Evolutionary conservation across 2,888 invertebrate species (phyloP), one percentile per base, ranked within the genome.

Genomic region (Lamellibrachia satsuma): DNA sequence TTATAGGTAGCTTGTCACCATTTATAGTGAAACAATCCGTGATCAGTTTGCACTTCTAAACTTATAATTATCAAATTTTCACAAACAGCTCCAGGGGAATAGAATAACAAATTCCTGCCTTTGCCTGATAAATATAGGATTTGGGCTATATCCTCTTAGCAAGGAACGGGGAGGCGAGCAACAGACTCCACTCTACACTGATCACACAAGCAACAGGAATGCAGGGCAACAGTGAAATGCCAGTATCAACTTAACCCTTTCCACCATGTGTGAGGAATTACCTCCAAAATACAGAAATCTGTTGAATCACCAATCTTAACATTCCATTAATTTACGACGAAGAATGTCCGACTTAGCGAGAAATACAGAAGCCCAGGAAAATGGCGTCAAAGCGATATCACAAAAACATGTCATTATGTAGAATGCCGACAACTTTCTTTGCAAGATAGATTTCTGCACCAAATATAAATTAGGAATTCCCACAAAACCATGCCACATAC

Each of bases 181-280:
- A 39, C 75, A 11, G 6, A 15, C 22, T 15, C 6, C 75, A 75
- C n/a, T 75, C 75, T n/a, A 39, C 75, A 15, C 22, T 75, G n/a
- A 75, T 75, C 75, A 3, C 75, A 22, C 9, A 4, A 22, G 75
- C n/a, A 6, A 11, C 75, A 22, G 75, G 75, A 75, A 22, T 75
- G 75, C 75, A 75, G 75, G 75, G 75, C 75, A 57, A 57, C 57
- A 15, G 75, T 75, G 75, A 75, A 22, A 75, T 11, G 75, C 22
- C 75, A 75, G 75, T 75, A 75, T 75, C 75, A 75, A 75, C 75
- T 75, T 75, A 75, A 75, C 75, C 75, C 75, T 75, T 75, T 75
- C 75, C 75, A 22, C 22, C 22, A 75, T n/a, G n/a, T 75, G n/a
- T 75, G 22, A 57, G 11, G 15, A 2, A 57, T 3, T 57, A 57